phyloP scores from a whole-genome alignment of 2,888 invertebrate species.

The Eueremaeus valkanovi region DNA sequence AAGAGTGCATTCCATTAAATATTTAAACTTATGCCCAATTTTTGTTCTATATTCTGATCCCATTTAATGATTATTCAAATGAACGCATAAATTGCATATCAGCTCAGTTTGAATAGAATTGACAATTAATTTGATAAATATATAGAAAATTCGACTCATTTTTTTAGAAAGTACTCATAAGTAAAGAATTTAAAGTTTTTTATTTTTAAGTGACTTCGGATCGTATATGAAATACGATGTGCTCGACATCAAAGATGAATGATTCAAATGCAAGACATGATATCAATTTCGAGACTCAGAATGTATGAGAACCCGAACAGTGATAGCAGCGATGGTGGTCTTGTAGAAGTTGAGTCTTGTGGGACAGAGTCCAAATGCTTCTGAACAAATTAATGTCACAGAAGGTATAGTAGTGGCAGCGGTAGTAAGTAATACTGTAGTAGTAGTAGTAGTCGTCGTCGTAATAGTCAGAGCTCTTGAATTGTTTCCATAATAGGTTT shows the following conservation, averaged over 20 bases:
- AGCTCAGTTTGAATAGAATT: no score
- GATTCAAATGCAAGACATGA: not conserved
- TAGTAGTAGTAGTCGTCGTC: not conserved
- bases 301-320: not conserved
- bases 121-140: no score
- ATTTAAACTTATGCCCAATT: no score
- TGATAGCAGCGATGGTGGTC: not conserved
- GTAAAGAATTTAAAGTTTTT: no score
- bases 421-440: not conserved
- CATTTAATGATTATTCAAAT: no score
- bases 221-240: slow-evolving; percentile 5
- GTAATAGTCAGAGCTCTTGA: no score
- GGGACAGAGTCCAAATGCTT: slow-evolving; percentile 1
- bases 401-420: not conserved
- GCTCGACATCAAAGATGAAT: slow-evolving; percentile 1
- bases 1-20: no score
- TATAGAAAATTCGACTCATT: no score
- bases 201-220: not conserved
- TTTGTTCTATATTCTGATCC: no score
- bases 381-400: not conserved
- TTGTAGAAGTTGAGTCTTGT: slow-evolving; percentile 13
- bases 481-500: slow-evolving; percentile 15
- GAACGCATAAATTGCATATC: no score
- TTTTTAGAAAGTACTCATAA: no score
- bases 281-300: not conserved